Percentiles rank a stretch among this genome's conserved stretches.
These are phyloP conservation scores for Lomographa bimaculata DNA, from an alignment of 2,888 invertebrate genomes.

Conservation along the genomic window DNA sequence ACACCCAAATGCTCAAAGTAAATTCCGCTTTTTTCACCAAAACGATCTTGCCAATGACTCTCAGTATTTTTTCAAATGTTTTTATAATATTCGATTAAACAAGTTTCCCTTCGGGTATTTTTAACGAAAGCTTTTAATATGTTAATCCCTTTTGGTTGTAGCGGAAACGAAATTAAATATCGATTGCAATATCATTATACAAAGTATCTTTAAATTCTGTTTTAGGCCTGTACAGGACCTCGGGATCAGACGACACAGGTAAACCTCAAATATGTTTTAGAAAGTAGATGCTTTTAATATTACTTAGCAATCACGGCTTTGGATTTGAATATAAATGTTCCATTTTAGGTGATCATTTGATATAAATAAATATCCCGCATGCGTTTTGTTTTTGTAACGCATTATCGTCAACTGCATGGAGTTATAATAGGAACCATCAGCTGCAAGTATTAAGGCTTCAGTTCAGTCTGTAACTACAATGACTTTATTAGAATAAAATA, in stretches of 20 bases:
- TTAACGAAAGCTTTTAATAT: constrained; percentile 18
- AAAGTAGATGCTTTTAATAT: constrained; percentile 43
- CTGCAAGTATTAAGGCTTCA: too few relatives aligned
- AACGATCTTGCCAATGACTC: too few relatives aligned
- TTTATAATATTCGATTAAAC: constrained; percentile 4
- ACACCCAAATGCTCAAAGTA: too few relatives aligned
- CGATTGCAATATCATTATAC: constrained; percentile 58
- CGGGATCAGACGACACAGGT: constrained; percentile 70
- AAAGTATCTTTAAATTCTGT: constrained; percentile 72
- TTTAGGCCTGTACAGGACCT: constrained; percentile 73
- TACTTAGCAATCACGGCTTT: constrained; percentile 40
- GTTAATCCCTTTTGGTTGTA: constrained; percentile 28
- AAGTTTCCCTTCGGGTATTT: constrained; percentile 11
- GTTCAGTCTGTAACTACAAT: too few relatives aligned
- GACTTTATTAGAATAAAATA: too few relatives aligned
- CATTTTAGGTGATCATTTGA: neutral
- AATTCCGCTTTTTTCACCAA: too few relatives aligned
- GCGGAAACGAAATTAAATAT: constrained; percentile 49
- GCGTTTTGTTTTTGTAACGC: constrained; percentile 1
- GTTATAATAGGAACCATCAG: too few relatives aligned
- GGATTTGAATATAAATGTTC: constrained; percentile 21
- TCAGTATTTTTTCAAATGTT: too few relatives aligned
- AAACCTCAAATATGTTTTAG: constrained; percentile 45
- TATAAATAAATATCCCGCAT: constrained; percentile 3
- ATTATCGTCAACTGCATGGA: too few relatives aligned